phyloP scores from a whole-genome alignment of 2,888 invertebrate genomes.

The Steinernema hermaphroditum region DNA sequence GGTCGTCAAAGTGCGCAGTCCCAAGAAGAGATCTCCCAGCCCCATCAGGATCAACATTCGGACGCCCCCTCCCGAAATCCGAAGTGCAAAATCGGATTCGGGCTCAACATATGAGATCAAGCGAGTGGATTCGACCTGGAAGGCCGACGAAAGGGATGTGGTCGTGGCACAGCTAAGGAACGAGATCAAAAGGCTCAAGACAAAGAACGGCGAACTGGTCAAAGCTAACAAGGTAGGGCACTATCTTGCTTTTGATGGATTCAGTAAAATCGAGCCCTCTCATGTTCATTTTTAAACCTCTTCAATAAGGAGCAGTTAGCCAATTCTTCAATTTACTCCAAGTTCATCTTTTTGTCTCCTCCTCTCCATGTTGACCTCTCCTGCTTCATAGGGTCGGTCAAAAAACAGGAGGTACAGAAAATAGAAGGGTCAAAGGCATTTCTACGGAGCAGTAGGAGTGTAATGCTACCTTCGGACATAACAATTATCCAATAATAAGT shows the following conservation, averaged over 20 bases:
- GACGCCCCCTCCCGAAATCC: neutral
- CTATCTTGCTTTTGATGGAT: neutral
- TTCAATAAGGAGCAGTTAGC: too few species aligned
- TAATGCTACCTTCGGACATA: too few species aligned
- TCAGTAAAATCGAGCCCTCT: too few species aligned
- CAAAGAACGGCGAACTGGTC: neutral
- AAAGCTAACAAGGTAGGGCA: conserved; percentile 5
- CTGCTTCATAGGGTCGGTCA: too few species aligned
- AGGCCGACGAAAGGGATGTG: conserved; percentile 17
- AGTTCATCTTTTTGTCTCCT: too few species aligned
- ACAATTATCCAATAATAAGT: too few species aligned
- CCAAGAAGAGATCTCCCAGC: neutral
- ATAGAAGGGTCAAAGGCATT: too few species aligned
- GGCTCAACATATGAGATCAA: conserved; percentile 12
- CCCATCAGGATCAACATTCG: neutral
- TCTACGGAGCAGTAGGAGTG: too few species aligned
- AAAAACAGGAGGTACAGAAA: too few species aligned
- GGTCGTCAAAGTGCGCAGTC: neutral
- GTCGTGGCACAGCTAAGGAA: conserved; percentile 14
- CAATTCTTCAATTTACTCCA: too few species aligned
- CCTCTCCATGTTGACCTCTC: too few species aligned
- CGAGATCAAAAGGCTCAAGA: neutral
- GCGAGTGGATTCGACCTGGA: conserved; percentile 20
- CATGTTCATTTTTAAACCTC: too few species aligned
- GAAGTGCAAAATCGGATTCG: neutral